phyloP scores from a whole-genome alignment of 1,140 invertebrate species.

The Drosophila ficusphila region DNA sequence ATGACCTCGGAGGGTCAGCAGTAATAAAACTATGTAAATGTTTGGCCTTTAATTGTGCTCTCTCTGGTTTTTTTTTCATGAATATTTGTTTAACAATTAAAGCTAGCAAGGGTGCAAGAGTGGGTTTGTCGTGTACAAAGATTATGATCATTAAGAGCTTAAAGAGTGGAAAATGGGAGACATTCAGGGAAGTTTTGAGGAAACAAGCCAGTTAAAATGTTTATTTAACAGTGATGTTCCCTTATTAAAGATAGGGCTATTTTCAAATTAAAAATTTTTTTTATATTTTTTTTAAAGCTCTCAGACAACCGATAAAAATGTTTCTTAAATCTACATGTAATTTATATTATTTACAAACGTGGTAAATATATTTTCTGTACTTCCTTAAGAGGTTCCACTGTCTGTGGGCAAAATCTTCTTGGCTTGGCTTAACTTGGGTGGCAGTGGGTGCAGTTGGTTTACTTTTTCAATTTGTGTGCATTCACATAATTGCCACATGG shows the following conservation, averaged over 20 bases:
- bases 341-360: no score
- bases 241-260: no score
- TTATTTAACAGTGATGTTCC: not conserved
- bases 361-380: no score
- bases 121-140: slow-evolving; percentile 28
- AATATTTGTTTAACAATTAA: slow-evolving; percentile 61
- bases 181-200: slow-evolving; percentile 52
- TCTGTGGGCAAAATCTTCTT: slow-evolving; percentile 4
- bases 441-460: slow-evolving; percentile 38
- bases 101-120: slow-evolving; percentile 10
- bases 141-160: slow-evolving; percentile 59
- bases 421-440: slow-evolving; percentile 32
- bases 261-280: no score
- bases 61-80: slow-evolving; percentile 18
- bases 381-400: slow-evolving; percentile 2
- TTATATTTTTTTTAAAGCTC: no score
- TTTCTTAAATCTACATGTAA: no score
- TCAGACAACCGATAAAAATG: no score
- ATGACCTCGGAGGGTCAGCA: slow-evolving; percentile 34
- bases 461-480: slow-evolving; percentile 77
- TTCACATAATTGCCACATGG: slow-evolving; percentile 63
- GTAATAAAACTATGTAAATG: slow-evolving; percentile 48
- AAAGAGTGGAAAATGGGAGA: slow-evolving; percentile 25
- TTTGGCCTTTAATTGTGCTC: slow-evolving; percentile 48
- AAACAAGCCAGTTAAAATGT: slow-evolving; percentile 26